A percentile compares a stretch with the other conserved stretches of the same genome.
These are phyloP conservation scores for Conus betulinus DNA, from an alignment of 1,140 invertebrate species.

Conservation along the genomic window DNA sequence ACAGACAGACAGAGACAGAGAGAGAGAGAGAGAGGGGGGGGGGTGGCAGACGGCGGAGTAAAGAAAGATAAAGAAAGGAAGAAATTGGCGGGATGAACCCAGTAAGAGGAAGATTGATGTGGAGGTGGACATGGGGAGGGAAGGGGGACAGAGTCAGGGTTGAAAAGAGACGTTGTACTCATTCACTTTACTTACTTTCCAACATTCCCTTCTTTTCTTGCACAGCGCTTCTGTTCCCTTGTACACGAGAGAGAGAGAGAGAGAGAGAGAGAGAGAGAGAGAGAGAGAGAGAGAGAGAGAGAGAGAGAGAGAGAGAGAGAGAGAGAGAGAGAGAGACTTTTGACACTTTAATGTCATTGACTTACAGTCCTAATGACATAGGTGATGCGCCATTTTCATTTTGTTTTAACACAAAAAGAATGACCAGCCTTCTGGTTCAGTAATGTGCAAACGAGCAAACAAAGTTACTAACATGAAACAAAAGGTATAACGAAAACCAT, in stretches of 20 bases:
- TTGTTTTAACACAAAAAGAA: no score
- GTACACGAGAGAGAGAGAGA: no score
- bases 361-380: no score
- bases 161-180: background rate
- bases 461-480: no score
- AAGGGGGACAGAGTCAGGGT: background rate
- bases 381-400: no score
- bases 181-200: background rate
- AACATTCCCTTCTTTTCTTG: background rate
- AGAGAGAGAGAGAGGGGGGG: background rate
- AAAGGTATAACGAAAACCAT: no score
- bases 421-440: no score
- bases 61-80: background rate
- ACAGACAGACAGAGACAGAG: no score
- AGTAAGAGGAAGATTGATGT: conserved; percentile 20
- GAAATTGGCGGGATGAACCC: background rate
- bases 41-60: background rate
- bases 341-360: no score
- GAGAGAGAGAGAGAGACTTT: background rate
- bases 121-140: background rate
- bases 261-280: background rate
- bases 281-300: conserved; percentile 3
- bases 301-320: background rate
- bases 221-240: no score
- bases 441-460: no score